phyloP scores from a whole-genome alignment of 2,888 invertebrate species.

The Dicroscelio sp. region DNA sequence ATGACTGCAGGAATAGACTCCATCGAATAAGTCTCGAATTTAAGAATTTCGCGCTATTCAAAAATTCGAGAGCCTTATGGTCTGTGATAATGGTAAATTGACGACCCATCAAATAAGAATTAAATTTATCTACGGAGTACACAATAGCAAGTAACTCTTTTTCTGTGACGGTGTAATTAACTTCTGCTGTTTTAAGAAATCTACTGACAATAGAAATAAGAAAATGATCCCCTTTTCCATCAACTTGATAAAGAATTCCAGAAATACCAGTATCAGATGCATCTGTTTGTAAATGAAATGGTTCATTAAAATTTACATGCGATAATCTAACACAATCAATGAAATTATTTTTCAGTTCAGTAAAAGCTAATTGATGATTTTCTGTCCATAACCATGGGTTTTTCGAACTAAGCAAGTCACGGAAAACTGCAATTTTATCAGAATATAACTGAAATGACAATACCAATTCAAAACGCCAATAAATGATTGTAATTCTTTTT shows the following conservation, averaged over 20 bases:
- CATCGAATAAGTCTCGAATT: slow-evolving; percentile 85
- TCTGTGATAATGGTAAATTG: slow-evolving; percentile 85
- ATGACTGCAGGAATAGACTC: slow-evolving; percentile 84
- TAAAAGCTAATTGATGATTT: neutral
- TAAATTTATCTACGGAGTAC: slow-evolving; percentile 83
- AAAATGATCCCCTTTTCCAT: slow-evolving; percentile 43
- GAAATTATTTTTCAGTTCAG: neutral
- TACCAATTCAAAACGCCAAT: neutral
- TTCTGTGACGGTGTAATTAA: slow-evolving; percentile 84
- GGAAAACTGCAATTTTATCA: neutral
- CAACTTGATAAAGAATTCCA: slow-evolving; percentile 65
- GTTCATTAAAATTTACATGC: neutral
- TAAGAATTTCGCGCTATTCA: slow-evolving; percentile 70
- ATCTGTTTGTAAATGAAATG: slow-evolving; percentile 71
- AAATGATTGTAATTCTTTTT: slow-evolving; percentile 15
- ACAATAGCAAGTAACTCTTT: slow-evolving; percentile 86
- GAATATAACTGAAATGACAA: neutral
- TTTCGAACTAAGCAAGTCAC: neutral
- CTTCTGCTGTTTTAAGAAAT: slow-evolving; percentile 75
- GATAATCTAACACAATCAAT: neutral
- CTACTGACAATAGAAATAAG: slow-evolving; percentile 83
- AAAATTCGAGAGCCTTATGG: slow-evolving; percentile 84
- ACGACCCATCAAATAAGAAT: slow-evolving; percentile 83
- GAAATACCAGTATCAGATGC: slow-evolving; percentile 71
- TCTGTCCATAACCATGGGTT: neutral